Evolutionary conservation across 2,113 vertebrate species (phyloP).

Genomic region (Xiphorhynchus elegans): DNA sequence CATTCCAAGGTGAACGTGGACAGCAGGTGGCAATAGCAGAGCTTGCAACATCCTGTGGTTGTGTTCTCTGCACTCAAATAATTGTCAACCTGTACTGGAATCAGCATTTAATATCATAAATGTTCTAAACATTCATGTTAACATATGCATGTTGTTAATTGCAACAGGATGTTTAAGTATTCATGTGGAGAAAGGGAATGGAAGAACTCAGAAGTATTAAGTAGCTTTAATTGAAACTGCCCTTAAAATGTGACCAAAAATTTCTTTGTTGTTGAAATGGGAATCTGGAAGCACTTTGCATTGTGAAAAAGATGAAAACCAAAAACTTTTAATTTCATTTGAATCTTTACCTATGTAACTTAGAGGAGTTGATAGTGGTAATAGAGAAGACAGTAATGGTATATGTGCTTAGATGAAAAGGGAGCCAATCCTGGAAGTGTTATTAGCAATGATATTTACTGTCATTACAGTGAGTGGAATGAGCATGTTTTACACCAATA

Average conservation of each 20-base stretch:
- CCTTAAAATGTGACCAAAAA: background rate
- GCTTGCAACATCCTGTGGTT: background rate
- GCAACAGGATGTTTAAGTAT: background rate
- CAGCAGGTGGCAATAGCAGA: constrained; percentile 40
- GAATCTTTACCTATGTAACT: background rate
- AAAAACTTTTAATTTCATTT: background rate
- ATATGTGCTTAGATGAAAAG: background rate
- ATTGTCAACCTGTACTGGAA: background rate
- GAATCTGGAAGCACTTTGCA: background rate
- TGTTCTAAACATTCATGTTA: background rate
- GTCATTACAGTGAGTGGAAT: background rate
- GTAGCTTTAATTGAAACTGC: background rate
- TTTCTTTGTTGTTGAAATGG: background rate
- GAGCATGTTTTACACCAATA: background rate
- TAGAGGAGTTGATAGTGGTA: background rate
- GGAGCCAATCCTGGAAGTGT: background rate
- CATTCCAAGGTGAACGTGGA: background rate
- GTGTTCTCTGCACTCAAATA: background rate
- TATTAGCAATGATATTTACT: background rate
- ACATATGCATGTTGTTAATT: background rate
- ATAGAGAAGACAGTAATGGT: background rate
- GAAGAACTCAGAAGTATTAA: background rate
- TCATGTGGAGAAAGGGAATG: background rate
- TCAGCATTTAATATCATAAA: background rate
- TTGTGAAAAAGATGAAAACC: background rate